Percentiles rank a stretch among this genome's conserved stretches.
These are phyloP conservation scores for Hipposideros armiger DNA, from an alignment of 2,113 vertebrate species.

Conservation along the genomic window DNA sequence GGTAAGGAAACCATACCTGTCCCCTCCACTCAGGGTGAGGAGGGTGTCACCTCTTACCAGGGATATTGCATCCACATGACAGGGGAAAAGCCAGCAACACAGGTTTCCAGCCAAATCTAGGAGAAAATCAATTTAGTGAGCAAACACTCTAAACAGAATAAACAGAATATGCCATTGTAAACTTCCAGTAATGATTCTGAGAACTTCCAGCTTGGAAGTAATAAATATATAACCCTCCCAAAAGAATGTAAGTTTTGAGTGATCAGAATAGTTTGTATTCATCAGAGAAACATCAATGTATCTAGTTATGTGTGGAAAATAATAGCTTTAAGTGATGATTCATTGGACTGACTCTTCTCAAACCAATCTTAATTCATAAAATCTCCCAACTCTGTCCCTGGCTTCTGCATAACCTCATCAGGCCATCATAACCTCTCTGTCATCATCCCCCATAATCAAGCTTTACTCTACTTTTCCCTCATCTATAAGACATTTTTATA, in stretches of 20 bases:
- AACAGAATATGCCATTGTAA: neutral
- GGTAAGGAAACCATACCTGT: too few relatives aligned
- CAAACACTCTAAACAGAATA: neutral
- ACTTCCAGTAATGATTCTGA: neutral
- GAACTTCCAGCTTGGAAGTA: neutral
- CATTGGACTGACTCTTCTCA: neutral
- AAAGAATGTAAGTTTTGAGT: neutral
- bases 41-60: too few relatives aligned
- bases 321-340: neutral
- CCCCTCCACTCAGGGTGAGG: too few relatives aligned
- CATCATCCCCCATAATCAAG: neutral
- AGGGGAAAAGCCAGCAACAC: neutral
- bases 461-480: neutral
- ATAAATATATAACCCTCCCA: neutral
- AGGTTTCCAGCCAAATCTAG: neutral
- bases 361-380: neutral
- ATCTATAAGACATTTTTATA: constrained; percentile 68
- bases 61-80: too few relatives aligned
- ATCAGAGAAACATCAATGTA: neutral
- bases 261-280: neutral
- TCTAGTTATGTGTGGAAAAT: neutral
- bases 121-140: neutral
- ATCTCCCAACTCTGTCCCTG: neutral
- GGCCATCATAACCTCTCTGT: neutral
- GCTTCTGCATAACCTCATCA: neutral